Evolutionary conservation across 2,888 invertebrate species (phyloP), one percentile per base, ranked within the genome.

Genomic region (Aporophyla nigra): DNA sequence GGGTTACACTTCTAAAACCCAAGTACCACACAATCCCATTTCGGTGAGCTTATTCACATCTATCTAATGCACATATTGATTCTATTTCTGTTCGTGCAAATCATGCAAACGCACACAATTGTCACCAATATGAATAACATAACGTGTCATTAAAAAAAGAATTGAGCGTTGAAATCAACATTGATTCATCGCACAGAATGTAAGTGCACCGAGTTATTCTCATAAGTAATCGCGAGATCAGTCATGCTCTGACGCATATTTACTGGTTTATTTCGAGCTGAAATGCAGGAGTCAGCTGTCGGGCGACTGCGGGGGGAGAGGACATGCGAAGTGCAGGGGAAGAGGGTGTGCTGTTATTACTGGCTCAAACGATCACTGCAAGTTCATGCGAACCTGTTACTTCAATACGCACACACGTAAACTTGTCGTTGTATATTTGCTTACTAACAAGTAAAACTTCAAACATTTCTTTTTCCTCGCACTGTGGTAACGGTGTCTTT

Each of bases 171-270:
- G 72, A 85, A 80, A 78, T 78, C 76, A 65, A 67, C 74, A 91
- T 91, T 91, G 90, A 92, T 91, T 91, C 91, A 91, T 85, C 89
- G 78, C 63, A 71, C 82, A 83, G 83, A 86, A 83, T 88, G 83
- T 81, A 84, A 86, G 83, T 86, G 86, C 84, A 86, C 78, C 81
- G 80, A 89, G 88, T 89, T 91, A 90, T 88, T 89, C 88, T 89
- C 72, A 88, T 87, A 90, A 89, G 89, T 86, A 89, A 90, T 89
- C 77, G 84, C 84, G 85, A 85, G 90, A 90, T 91, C 91, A 90
- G 88, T 90, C 91, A 89, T 87, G 86, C 86, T 82, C 79, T 93
- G 93, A 93, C 93, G 93, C 93, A 93, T 91, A 90, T 88, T 89
- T 86, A 84, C 88, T 78, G 78, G 84, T 85, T 90, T 93, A 92